Base-by-base conservation (phyloP, 1,140 invertebrate genomes). In the Procambarus clarkii region DNA sequence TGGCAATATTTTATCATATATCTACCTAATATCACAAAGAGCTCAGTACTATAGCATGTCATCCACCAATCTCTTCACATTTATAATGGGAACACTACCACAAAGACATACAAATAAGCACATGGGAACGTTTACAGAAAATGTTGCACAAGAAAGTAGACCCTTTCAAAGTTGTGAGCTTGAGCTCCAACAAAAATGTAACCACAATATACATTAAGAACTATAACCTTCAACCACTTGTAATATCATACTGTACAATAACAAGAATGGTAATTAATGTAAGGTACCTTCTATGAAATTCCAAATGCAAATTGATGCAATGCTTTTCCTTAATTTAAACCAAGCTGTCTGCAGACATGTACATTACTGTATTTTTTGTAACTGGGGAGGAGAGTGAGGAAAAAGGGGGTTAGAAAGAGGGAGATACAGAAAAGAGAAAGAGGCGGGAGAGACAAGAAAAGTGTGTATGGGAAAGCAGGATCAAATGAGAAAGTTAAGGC, bases 161-260 rank as follows among this genome's bases (percentile, higher is more conserved):
- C 24, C 24, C 85, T 87, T 87, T 76, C 74, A 87, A 87, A 87
- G 60, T 79, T 54, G 76, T 60, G 76, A 77, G 54, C 24, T 79
- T 60, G 85, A 87, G 85, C 85, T 79, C 74, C 76, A 87, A 60
- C 13, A 79, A 87, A 87, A 78, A 79, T 44, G 60, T 79, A 87
- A 79, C 85, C 85, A 87, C 76, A 78, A 87, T 87, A 79, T 87
- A 87, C 85, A 87, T 87, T 54, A 87, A 87, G 50, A 87, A 58
- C 76, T 60, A 77, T 87, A 87, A 87, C 71, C 44, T 48, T 79
- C 85, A 87, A 87, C 76, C 74, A 78, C 84, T 77, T 45, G 74
- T 78, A 77, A 87, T 87, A 86, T 77, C 48, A 77, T 87, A 87
- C 85, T 87, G 85, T 87, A 87, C 85, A 87, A 58, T 87, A 87